Conservation (phyloP, 1,140 invertebrate species). For the Drosophila biarmipes region DNA sequence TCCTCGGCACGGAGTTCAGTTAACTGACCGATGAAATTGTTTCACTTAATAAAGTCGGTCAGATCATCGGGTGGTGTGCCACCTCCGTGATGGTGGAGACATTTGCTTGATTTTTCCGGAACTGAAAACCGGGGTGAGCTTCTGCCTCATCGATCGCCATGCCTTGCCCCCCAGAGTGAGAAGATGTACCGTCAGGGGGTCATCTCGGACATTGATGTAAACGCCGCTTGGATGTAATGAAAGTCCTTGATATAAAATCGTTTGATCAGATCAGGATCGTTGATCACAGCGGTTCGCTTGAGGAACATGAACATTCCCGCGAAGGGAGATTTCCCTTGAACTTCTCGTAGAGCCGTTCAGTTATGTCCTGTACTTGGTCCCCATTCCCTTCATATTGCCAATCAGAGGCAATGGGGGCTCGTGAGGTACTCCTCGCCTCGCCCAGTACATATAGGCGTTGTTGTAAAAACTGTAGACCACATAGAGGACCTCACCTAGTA, state of each 20-base stretch:
- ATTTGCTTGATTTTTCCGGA: slow-evolving; percentile 87
- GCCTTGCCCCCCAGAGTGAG: slow-evolving; percentile 84
- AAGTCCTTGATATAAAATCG: slow-evolving; percentile 81
- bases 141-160: slow-evolving; percentile 86
- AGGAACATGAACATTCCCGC: slow-evolving; percentile 66
- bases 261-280: slow-evolving; percentile 70
- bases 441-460: slow-evolving; percentile 81
- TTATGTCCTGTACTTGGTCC: slow-evolving; percentile 37
- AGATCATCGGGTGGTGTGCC: slow-evolving; percentile 70
- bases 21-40: slow-evolving; percentile 84
- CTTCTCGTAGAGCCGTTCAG: slow-evolving; percentile 64
- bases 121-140: slow-evolving; percentile 86
- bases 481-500: slow-evolving; percentile 32
- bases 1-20: slow-evolving; percentile 71
- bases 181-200: slow-evolving; percentile 86
- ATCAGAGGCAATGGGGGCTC: slow-evolving; percentile 66
- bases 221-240: slow-evolving; percentile 73
- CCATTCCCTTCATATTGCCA: slow-evolving; percentile 73
- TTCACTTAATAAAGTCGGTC: slow-evolving; percentile 80
- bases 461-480: slow-evolving; percentile 39
- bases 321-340: slow-evolving; percentile 67
- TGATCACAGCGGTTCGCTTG: slow-evolving; percentile 30
- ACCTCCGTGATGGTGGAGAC: slow-evolving; percentile 82
- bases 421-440: slow-evolving; percentile 74
- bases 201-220: slow-evolving; percentile 85